Evolutionary conservation across 2,888 invertebrate species (phyloP), one percentile per base, ranked within the genome.

Genomic region (Sarcophaga rosellei): DNA sequence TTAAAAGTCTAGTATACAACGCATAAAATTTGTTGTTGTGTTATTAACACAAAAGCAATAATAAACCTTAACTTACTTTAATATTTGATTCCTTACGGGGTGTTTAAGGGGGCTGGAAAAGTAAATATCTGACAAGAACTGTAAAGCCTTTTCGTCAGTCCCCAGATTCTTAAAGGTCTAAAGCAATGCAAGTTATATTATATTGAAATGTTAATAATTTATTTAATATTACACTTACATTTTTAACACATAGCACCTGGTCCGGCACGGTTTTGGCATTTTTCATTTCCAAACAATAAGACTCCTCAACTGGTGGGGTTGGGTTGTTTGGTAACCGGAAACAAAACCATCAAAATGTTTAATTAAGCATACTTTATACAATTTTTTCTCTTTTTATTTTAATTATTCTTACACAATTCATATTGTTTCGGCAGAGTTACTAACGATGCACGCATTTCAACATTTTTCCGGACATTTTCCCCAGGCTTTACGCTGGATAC

Each of bases 21-120:
- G 35, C 3, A 35, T 35, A 35, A 10, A 35, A 35, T 35, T 35
- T 35, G 35, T 35, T 35, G 35, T 35, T 35, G 35, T 35, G 10
- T 35, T 35, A 35, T 35, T 35, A 35, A 35, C 2, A 8, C 35
- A 35, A 35, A 44, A 10, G 15, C 21, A 61, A 44, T 21, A 12
- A 44, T 25, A 10, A 57, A 57, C 4, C n/a, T 20, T 20, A 61
- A 89, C 90, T 88, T 89, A 94, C 94, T 92, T 93, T 21, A 90
- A 84, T 23, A 93, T 88, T 81, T 92, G 90, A 89, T 92, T 92
- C 70, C 93, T 92, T 21, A 94, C 90, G 10, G 94, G 92, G 89
- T 93, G 94, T 84, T 93, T 94, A 0, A 92, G 87, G 0, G 93
- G 92, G 57, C 91, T 90, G 78, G 88, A 86, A 63, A 94, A 91